Conservation (phyloP, 2,888 invertebrate genomes). For the Petrophora chlorosata region DNA sequence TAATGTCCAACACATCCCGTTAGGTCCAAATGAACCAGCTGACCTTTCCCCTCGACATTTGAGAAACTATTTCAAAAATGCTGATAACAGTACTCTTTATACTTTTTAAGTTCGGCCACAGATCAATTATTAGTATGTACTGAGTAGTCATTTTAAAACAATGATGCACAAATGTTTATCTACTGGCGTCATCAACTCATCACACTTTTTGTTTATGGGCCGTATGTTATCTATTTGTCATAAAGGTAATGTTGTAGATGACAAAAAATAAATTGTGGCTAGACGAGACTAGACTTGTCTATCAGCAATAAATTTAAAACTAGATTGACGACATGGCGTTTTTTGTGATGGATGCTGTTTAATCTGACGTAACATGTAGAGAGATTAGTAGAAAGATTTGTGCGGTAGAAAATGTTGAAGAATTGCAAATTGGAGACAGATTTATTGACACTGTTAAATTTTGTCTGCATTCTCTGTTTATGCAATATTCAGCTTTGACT, state of each 20-base stretch:
- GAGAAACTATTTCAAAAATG: conserved; percentile 22
- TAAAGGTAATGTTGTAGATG: no score
- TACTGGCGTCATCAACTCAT: conserved; percentile 19
- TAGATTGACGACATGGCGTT: conserved; percentile 30
- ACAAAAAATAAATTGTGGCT: conserved; percentile 26
- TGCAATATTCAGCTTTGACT: no score
- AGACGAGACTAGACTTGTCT: conserved; percentile 19
- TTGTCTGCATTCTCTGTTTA: conserved; percentile 1
- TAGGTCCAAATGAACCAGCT: conserved; percentile 11
- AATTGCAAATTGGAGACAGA: conserved; percentile 10
- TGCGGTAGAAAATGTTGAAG: not conserved
- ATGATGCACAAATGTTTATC: conserved; percentile 20
- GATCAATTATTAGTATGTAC: no score
- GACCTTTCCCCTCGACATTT: conserved; percentile 21
- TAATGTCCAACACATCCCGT: conserved; percentile 5
- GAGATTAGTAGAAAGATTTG: conserved; percentile 20
- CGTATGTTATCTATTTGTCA: no score
- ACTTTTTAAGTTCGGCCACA: no score
- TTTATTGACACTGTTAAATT: conserved; percentile 11
- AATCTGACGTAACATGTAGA: conserved; percentile 20
- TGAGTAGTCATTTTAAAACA: conserved; percentile 18
- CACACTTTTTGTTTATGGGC: conserved; percentile 16
- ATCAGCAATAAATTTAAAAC: conserved; percentile 27
- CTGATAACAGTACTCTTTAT: no score
- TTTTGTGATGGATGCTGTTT: conserved; percentile 21